These are phyloP conservation scores for Natator depressus DNA, from an alignment of 2,113 vertebrate genomes.

Conservation along the genomic window DNA sequence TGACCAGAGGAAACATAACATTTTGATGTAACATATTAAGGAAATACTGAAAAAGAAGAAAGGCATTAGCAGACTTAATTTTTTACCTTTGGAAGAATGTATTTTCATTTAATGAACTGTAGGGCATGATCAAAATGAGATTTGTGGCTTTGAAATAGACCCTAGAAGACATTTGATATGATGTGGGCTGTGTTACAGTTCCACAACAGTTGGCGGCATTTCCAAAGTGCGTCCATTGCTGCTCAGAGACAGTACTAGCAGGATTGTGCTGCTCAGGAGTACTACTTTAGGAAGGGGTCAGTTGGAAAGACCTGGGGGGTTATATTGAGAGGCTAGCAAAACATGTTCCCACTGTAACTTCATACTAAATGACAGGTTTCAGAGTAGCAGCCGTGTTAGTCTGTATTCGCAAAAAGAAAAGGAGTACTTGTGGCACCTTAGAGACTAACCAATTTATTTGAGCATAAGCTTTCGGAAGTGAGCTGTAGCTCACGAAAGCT, in stretches of 20 bases:
- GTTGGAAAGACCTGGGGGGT: not conserved
- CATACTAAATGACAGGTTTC: not conserved
- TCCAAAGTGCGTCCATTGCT: rapidly evolving
- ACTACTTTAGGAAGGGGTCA: not conserved
- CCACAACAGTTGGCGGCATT: not conserved
- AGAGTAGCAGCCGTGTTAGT: no score
- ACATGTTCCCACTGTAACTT: not conserved
- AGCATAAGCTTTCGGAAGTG: no score
- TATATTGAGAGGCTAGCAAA: not conserved
- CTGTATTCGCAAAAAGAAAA: no score
- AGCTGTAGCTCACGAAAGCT: no score
- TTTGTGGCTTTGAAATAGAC: not conserved
- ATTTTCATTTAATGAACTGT: not conserved
- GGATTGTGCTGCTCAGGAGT: not conserved
- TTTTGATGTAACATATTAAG: not conserved
- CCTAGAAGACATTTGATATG: not conserved
- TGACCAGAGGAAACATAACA: not conserved
- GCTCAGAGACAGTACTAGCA: not conserved
- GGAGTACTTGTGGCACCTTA: no score
- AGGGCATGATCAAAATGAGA: not conserved
- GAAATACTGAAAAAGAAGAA: constrained; percentile 8
- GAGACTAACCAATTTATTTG: no score
- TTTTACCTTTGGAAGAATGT: not conserved
- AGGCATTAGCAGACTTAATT: not conserved
- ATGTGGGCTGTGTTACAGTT: not conserved